Conservation (phyloP, 2,888 invertebrate genomes). For the Rugalucina vietnamica region DNA sequence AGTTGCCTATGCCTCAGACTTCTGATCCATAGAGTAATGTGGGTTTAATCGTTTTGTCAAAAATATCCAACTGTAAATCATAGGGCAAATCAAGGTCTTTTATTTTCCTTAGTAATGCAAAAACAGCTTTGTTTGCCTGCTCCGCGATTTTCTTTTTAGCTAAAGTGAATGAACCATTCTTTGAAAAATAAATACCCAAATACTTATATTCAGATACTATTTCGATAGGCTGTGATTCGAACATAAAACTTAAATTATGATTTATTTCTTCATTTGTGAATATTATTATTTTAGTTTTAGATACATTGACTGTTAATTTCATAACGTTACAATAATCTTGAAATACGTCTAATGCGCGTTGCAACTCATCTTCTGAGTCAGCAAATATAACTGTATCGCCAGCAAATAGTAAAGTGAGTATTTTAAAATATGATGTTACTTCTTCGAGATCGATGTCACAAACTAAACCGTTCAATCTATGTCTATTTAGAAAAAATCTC, state of each 20-base stretch:
- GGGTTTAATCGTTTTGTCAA: background rate
- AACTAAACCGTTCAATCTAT: too few species aligned
- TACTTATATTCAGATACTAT: background rate
- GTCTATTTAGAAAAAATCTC: too few species aligned
- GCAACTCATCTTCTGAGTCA: background rate
- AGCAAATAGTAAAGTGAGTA: background rate
- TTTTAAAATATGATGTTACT: background rate
- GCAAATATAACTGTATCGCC: background rate
- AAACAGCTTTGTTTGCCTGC: background rate
- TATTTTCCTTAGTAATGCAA: background rate
- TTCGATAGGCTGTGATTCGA: background rate
- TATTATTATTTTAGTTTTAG: background rate
- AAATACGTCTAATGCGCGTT: background rate
- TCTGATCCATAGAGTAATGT: background rate
- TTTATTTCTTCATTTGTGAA: background rate
- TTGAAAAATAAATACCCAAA: background rate
- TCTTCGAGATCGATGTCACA: too few species aligned
- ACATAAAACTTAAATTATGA: background rate
- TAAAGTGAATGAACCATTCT: background rate
- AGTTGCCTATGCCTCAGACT: background rate
- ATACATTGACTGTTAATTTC: background rate
- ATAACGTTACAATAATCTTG: background rate
- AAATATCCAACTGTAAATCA: background rate
- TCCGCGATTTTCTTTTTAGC: background rate
- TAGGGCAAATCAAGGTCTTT: background rate